Base-by-base conservation (phyloP, 2,888 invertebrate species). In the Gerris lacustris region DNA sequence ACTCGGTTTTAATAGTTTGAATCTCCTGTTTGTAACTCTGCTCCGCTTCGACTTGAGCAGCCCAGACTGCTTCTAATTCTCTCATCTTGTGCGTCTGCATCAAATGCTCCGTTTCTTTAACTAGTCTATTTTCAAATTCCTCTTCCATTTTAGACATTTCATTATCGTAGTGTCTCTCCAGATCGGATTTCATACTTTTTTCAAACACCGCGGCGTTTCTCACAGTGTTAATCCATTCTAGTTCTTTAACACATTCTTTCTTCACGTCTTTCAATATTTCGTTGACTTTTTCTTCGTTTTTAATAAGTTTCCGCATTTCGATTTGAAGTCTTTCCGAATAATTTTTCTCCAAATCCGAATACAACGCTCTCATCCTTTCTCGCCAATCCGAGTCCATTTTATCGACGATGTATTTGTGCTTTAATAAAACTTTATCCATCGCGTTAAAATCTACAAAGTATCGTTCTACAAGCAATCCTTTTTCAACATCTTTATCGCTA, bases 201-300 rank as follows among this genome's bases (percentile, higher is more conserved):
- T 55, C 55, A 55, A 55, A 55, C 55, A 55, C 11, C 55, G 9
- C 55, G 15, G 55, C 55, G 15, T 55, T 55, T 15, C 55, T 55
- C 55, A 55, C 55, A 5, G 44, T n/a, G 6, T 63, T 18, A 63
- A 69, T 63, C 44, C 63, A 47, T 5, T 69, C 69, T 66, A 66
- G 11, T 66, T 66, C 66, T 31, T 66, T 66, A 66, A 66, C 15
- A 9, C 9, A 66, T 66, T 66, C 43, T 5, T 66, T 9, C 43
- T 17, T 31, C 9, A 66, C 43, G 9, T 18, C 43, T 66, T 17
- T 66, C 66, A 66, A 11, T 66, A 18, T 31, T 17, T 18, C 9
- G 9, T 66, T 9, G 9, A 66, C 43, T 18, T 66, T 66, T 9
- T 66, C 66, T 4, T 66, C 17, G 9, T 66, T 31, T 66, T 66